Conservation (phyloP, 2,888 invertebrate species). For the Molanna angustata region DNA sequence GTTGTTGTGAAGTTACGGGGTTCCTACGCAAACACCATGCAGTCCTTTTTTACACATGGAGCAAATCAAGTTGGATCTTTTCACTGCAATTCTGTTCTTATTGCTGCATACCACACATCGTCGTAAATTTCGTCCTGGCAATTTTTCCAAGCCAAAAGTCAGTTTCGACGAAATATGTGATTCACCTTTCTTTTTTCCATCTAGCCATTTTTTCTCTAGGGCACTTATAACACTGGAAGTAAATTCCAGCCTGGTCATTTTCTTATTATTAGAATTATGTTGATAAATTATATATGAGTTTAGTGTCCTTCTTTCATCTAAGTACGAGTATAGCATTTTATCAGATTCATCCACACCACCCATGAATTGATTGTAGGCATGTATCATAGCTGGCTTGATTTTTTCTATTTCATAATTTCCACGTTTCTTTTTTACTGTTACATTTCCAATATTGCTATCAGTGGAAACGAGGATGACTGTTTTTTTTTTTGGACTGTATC, state of each 20-base stretch:
- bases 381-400: slow-evolving; percentile 3
- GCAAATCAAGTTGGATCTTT: slow-evolving; percentile 11
- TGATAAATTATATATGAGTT: slow-evolving; percentile 35
- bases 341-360: slow-evolving; percentile 34
- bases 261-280: slow-evolving; percentile 27
- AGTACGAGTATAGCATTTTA: slow-evolving; percentile 35
- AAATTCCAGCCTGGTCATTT: slow-evolving; percentile 23
- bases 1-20: too few species aligned
- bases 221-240: slow-evolving; percentile 16
- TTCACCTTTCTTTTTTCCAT: too few species aligned
- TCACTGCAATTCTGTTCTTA: background rate
- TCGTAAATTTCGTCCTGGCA: slow-evolving; percentile 10
- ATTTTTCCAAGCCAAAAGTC: slow-evolving; percentile 6
- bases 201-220: slow-evolving; percentile 10
- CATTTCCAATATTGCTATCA: slow-evolving; percentile 2
- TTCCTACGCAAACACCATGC: slow-evolving; percentile 4
- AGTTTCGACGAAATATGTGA: slow-evolving; percentile 3
- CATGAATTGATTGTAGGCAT: slow-evolving; percentile 27
- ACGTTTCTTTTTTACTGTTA: slow-evolving; percentile 3
- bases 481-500: slow-evolving; percentile 25
- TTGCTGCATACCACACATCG: slow-evolving; percentile 10
- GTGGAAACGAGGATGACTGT: slow-evolving; percentile 26
- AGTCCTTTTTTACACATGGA: slow-evolving; percentile 6
- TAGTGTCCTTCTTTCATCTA: slow-evolving; percentile 35
- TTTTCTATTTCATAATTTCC: slow-evolving; percentile 8